Conservation (phyloP, 2,113 vertebrate genomes). For the Aleadryas rufinucha region DNA sequence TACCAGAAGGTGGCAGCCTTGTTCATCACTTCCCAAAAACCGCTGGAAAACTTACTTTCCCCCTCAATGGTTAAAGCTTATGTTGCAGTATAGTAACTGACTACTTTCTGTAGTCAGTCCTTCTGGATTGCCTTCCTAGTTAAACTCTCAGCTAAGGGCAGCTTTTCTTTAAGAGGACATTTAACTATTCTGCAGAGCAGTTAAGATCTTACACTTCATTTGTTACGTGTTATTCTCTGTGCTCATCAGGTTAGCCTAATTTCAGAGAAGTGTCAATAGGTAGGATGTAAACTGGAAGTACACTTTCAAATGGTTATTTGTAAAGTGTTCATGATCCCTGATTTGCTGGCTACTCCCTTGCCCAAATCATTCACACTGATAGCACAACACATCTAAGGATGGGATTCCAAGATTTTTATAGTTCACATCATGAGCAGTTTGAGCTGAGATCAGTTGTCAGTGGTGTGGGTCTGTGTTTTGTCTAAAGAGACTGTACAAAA, state of each 20-base stretch:
- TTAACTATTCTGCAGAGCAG: not conserved
- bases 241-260: not conserved
- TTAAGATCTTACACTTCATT: not conserved
- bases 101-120: not conserved
- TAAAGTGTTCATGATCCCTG: not conserved
- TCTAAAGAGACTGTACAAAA: not conserved
- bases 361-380: not conserved
- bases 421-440: not conserved
- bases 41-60: not conserved
- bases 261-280: not conserved
- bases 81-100: not conserved
- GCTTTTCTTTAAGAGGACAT: not conserved
- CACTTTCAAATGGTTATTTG: not conserved
- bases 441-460: not conserved
- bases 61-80: not conserved
- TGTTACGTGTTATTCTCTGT: not conserved
- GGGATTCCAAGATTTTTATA: not conserved
- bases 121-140: not conserved
- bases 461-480: not conserved
- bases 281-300: not conserved
- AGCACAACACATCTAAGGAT: not conserved
- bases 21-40: not conserved
- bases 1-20: conserved; percentile 63
- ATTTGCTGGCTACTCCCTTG: not conserved
- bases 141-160: not conserved